phyloP scores from a whole-genome alignment of 2,113 vertebrate species.

The Cochlearius cochlearius region DNA sequence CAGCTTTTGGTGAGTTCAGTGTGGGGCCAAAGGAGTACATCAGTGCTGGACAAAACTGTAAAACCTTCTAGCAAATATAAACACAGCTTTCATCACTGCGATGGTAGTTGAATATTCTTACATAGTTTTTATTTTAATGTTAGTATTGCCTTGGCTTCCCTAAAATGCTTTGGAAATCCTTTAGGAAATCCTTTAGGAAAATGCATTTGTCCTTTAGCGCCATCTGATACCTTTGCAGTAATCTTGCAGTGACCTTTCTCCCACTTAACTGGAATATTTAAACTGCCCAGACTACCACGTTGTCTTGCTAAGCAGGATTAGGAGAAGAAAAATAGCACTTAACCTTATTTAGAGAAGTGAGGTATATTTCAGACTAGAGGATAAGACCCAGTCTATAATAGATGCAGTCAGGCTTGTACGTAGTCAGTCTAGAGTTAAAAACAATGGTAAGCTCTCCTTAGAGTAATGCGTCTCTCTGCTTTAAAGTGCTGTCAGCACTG shows the following conservation, averaged over 20 bases:
- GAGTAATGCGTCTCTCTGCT: background rate
- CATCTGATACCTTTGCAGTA: background rate
- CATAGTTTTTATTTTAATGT: background rate
- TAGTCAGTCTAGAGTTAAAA: background rate
- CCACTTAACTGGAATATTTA: conserved; percentile 22
- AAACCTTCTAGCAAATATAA: background rate
- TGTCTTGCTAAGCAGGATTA: conserved; percentile 36
- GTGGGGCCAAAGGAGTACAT: rapidly evolving
- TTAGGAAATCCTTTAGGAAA: background rate
- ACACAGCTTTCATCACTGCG: background rate
- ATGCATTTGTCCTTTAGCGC: background rate
- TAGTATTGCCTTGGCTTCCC: background rate
- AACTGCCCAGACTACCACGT: background rate
- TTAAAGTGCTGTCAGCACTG: background rate
- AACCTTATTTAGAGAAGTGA: background rate
- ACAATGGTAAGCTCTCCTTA: background rate
- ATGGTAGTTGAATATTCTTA: background rate
- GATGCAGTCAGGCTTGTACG: background rate
- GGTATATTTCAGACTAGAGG: background rate
- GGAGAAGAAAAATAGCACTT: conserved; percentile 33
- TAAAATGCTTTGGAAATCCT: background rate
- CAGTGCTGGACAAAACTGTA: background rate
- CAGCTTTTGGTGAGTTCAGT: background rate
- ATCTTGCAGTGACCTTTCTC: conserved; percentile 17
- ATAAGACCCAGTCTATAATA: background rate